A percentile compares a stretch with the other conserved stretches of the same genome.
These are phyloP conservation scores for Fragum whitleyi DNA, from an alignment of 2,888 invertebrate species.

Conservation along the genomic window DNA sequence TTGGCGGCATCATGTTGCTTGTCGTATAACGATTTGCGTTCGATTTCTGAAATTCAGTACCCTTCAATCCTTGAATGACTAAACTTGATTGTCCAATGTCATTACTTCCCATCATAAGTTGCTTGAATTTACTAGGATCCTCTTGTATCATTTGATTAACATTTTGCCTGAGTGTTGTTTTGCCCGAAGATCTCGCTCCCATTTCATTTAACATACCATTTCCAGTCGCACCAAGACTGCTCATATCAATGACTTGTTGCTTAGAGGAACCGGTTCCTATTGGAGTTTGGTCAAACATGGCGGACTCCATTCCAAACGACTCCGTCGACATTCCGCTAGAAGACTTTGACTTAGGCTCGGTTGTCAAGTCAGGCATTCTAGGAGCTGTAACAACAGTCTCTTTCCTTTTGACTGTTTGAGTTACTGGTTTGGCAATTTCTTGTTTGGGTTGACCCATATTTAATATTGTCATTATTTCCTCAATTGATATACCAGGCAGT, in stretches of 20 bases:
- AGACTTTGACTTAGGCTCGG: neutral
- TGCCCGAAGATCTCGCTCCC: neutral
- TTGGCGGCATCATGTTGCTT: neutral
- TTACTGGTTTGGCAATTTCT: neutral
- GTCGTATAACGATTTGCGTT: neutral
- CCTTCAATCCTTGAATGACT: neutral
- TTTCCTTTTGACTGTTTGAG: neutral
- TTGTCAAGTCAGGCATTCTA: neutral
- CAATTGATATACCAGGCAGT: slow-evolving; percentile 39
- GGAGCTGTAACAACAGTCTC: neutral
- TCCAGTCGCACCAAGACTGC: neutral
- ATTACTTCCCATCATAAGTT: slow-evolving; percentile 8
- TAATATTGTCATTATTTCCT: slow-evolving; percentile 50
- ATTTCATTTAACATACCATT: neutral
- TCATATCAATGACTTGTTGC: neutral
- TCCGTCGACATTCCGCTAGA: neutral
- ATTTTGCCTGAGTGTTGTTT: neutral
- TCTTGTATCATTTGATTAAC: neutral
- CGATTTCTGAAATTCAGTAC: neutral
- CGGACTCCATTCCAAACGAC: slow-evolving; percentile 13
- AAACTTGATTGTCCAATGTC: neutral
- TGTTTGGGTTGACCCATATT: slow-evolving; percentile 36
- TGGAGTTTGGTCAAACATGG: slow-evolving; percentile 17
- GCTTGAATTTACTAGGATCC: neutral
- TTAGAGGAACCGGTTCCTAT: neutral